phyloP scores from a whole-genome alignment of 2,113 vertebrate genomes.

The Hypocryptadius cinnamomeus region DNA sequence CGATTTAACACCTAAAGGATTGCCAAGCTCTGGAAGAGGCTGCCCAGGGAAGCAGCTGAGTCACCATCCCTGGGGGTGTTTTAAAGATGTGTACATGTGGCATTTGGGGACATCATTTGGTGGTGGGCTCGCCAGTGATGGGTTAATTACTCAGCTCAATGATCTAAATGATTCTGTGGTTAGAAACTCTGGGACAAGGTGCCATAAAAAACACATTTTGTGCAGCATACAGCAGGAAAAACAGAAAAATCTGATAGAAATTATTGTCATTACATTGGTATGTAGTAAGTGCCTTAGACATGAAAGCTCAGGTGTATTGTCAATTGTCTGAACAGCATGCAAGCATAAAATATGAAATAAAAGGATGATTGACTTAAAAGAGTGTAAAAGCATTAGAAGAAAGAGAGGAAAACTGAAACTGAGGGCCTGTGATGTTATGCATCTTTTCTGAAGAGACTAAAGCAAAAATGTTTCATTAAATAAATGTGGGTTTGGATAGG shows the following conservation, averaged over 20 bases:
- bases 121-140: background rate
- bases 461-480: background rate
- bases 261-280: background rate
- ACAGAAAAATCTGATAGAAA: background rate
- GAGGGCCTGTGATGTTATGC: background rate
- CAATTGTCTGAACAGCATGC: background rate
- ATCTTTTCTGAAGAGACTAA: background rate
- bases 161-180: background rate
- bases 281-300: background rate
- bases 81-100: background rate
- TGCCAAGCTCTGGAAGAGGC: background rate
- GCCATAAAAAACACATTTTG: background rate
- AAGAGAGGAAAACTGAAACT: background rate
- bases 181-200: background rate
- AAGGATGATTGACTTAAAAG: slow-evolving; percentile 9
- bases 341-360: slow-evolving; percentile 12
- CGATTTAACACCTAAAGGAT: background rate
- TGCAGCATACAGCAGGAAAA: background rate
- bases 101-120: background rate
- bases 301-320: slow-evolving; percentile 5
- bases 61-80: background rate
- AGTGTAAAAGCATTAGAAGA: background rate
- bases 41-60: background rate
- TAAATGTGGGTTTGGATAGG: background rate
- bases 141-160: background rate